These are phyloP conservation scores for Oncorhynchus gorbuscha DNA, from an alignment of 2,113 vertebrate species.

Conservation along the genomic window DNA sequence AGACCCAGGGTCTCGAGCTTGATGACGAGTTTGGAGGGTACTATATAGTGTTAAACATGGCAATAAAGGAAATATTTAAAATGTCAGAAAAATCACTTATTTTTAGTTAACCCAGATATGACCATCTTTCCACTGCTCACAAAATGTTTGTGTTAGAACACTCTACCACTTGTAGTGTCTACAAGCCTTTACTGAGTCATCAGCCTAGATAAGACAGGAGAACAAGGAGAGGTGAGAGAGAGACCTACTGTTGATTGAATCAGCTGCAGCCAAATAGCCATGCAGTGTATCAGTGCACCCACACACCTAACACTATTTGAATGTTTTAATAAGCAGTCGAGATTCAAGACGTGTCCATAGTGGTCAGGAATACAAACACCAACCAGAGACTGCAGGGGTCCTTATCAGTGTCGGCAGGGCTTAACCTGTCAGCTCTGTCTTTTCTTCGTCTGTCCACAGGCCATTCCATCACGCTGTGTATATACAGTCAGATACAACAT, in stretches of 20 bases:
- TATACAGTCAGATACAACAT: constrained; percentile 16
- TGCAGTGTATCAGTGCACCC: neutral
- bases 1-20: no score
- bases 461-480: constrained; percentile 46
- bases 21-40: no score
- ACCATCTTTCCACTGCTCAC: no score
- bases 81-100: constrained; percentile 1
- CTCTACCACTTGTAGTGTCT: no score
- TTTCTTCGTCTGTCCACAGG: constrained; percentile 40
- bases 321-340: constrained; percentile 6
- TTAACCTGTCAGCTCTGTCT: constrained; percentile 52
- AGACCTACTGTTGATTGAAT: neutral
- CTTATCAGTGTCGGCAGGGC: constrained; percentile 67
- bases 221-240: neutral
- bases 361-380: constrained; percentile 56
- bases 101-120: neutral
- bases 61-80: neutral
- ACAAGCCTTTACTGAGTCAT: no score
- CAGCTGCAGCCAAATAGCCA: neutral
- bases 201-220: neutral
- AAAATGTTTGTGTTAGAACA: no score
- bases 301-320: neutral
- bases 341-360: constrained; percentile 48
- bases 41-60: neutral
- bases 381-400: constrained; percentile 27